These are phyloP conservation scores for Myiothlypis coronata DNA, from an alignment of 2,797 vertebrate species.

Conservation along the genomic window DNA sequence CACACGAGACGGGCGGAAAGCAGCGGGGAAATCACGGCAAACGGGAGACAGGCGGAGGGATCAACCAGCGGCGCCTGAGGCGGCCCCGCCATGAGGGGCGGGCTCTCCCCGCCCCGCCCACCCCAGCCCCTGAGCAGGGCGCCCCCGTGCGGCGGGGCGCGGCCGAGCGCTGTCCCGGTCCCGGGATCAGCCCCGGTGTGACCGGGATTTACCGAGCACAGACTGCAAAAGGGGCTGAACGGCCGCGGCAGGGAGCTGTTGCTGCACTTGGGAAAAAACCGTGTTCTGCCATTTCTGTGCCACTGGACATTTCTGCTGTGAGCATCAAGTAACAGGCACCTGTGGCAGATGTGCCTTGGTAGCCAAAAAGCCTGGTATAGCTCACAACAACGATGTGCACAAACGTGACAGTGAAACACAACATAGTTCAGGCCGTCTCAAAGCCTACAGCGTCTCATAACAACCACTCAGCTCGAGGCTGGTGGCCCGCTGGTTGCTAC, in stretches of 20 bases:
- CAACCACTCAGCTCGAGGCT: accelerated
- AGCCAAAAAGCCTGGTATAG: accelerated
- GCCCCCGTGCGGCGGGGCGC: background rate
- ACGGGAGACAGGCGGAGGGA: accelerated
- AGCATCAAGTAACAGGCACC: no score
- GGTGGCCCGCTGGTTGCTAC: accelerated
- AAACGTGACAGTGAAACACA: background rate
- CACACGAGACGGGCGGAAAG: accelerated
- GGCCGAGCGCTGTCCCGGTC: background rate
- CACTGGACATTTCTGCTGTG: no score
- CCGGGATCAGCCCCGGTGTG: background rate
- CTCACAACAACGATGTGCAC: accelerated
- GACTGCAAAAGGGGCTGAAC: background rate
- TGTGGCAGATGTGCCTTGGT: no score
- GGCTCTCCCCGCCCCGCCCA: background rate
- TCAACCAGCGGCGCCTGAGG: accelerated
- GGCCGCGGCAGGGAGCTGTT: background rate
- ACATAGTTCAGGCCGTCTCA: accelerated
- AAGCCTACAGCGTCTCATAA: background rate
- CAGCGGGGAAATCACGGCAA: accelerated
- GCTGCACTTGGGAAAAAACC: accelerated
- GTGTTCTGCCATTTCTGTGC: accelerated
- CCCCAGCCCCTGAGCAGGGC: background rate
- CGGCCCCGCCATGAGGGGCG: background rate
- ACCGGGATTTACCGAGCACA: background rate